Evolutionary conservation across 2,888 invertebrate species (phyloP), one percentile per base, ranked within the genome.

Genomic region (Thecocarcelia acutangulata): DNA sequence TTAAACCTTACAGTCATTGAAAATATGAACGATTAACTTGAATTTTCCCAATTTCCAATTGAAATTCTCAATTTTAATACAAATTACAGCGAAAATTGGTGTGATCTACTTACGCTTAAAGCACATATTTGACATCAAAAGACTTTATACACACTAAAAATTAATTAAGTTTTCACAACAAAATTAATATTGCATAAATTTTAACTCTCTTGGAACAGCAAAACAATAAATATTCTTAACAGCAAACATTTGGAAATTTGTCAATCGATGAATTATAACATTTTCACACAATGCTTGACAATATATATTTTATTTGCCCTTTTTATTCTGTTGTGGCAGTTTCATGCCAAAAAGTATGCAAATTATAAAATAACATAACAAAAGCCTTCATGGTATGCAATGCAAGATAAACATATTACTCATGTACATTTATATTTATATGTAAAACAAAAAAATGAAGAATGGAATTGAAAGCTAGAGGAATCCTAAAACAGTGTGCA

Each of bases 331-430:
- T 8, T 48, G n/a, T 17, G 37, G 48, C 15, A 56, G 33, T 37
- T 46, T 28, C 56, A 42, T 58, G n/a, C 82, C 69, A 19, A 74
- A 82, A 82, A 78, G 74, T 82, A 74, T 82, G 74, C 70, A 77
- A 74, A 82, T 82, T 78, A 64, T 82, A 82, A 74, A 74, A 78
- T 70, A 74, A 70, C 64, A 76, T 24, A 64, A 82, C 40, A 74
- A 59, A 37, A 54, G 82, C 63, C 77, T 69, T n/a, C 13, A 33
- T 50, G 59, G 19, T 75, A 76, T 59, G 80, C 74, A 70, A 69
- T 44, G 52, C 15, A 58, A 75, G 59, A 75, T 50, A 59, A 50
- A 58, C 33, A 28, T 42, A 2, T 37, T 33, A 8, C 15, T 33
- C 15, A 15, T 48, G 6, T 48, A 12, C 19, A 19, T 56, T 15